phyloP scores from a whole-genome alignment of 2,888 invertebrate species.

The Andrena praecox region DNA sequence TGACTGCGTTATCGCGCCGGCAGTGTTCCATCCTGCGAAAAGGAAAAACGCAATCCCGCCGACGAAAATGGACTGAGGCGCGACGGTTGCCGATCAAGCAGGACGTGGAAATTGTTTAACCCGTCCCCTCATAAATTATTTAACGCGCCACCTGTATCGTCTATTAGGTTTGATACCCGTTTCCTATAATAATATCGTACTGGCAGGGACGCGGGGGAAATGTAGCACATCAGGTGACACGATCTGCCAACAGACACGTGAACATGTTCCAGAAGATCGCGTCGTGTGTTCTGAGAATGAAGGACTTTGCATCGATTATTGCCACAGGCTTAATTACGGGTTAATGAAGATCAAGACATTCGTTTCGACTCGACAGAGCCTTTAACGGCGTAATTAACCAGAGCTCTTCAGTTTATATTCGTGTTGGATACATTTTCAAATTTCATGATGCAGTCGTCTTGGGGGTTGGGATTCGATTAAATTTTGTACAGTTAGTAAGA shows the following conservation, averaged over 20 bases:
- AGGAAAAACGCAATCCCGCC: conserved; percentile 41
- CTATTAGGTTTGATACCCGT: conserved; percentile 65
- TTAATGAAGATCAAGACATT: conserved; percentile 3
- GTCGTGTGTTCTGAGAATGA: not conserved
- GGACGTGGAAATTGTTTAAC: conserved; percentile 73
- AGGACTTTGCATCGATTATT: not conserved
- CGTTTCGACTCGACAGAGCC: not conserved
- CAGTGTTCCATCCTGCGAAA: conserved; percentile 37
- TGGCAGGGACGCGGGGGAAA: conserved; percentile 29
- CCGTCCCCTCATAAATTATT: conserved; percentile 70
- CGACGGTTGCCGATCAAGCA: conserved; percentile 53
- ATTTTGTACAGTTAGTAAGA: too few species aligned
- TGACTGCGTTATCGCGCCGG: conserved; percentile 35
- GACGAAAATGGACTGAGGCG: conserved; percentile 56
- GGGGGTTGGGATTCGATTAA: too few species aligned
- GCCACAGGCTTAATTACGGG: not conserved
- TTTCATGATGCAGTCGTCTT: too few species aligned
- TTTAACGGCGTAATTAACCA: not conserved
- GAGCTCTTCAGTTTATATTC: not conserved
- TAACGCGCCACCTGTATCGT: conserved; percentile 60
- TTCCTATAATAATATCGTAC: conserved; percentile 54
- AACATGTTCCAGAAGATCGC: not conserved
- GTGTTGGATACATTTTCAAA: too few species aligned
- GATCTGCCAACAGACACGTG: not conserved
- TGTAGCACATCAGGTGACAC: not conserved